Base-by-base conservation (phyloP, 2,113 vertebrate genomes). In the Gallinago undulata region DNA sequence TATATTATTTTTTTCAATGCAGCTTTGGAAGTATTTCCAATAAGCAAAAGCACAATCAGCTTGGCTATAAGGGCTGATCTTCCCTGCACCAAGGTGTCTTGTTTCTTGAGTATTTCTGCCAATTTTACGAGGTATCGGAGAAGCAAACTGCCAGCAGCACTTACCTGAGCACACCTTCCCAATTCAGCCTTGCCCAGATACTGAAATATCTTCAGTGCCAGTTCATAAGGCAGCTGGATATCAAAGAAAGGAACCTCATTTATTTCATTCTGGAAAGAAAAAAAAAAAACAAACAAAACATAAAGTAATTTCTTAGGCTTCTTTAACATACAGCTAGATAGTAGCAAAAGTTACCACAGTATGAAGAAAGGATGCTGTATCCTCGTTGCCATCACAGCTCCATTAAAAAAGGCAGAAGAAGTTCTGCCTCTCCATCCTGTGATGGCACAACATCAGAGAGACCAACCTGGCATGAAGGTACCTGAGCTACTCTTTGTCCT, bases 231-330 rank as follows among this genome's bases (percentile, higher is more conserved):
- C 88, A 99, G 93, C 45, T 99, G 99, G 21, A 99, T 90, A 53
- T 99, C 99, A 81, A 99, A 99, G 96, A 99, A 99, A 24, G 99
- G 99, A 94, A 99, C 98, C 79, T 99, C 99, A 70, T 99, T 99
- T 95, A 99, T 98, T 97, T 99, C 99, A 97, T 99, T 99, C 99
- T 99, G 98, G 50, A 77, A 86, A 92, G 37, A 25, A 81, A 92
- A 87, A 76, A 62, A 83, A 35, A 37, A 22, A 59, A 81, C 35
- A 74, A 41, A 37, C n/a, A n/a, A n/a, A n/a, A n/a, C n/a, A 77
- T 4, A 37, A 39, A 23, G 56, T 10, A 0, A 27, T 13, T 30
- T 31, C 27, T 64, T 60, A 80, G 77, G 50, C 12, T 92, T 47
- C 13, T 45, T 59, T 25, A 57, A 55, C 0, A 13, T 47, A 87